These are phyloP conservation scores for Leucosticte australis DNA, from an alignment of 2,113 vertebrate genomes.

Conservation along the genomic window DNA sequence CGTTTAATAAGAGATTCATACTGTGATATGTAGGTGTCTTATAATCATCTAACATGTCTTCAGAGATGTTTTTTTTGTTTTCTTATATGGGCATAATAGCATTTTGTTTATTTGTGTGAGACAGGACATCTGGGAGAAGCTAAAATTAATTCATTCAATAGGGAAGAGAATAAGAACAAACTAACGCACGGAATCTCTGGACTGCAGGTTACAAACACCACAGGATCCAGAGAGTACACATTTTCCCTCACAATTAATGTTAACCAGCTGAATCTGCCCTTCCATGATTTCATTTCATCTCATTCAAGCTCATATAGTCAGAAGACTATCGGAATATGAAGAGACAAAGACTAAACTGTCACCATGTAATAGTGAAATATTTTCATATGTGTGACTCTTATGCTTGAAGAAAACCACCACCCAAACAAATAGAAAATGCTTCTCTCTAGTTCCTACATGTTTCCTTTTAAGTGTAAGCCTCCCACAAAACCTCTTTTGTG, in stretches of 20 bases:
- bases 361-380: background rate
- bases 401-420: background rate
- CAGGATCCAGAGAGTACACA: background rate
- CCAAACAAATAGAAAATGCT: background rate
- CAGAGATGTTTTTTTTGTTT: background rate
- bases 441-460: background rate
- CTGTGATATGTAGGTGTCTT: background rate
- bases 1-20: background rate
- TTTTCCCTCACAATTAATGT: background rate
- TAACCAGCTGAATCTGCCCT: background rate
- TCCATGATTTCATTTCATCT: background rate
- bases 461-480: background rate
- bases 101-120: background rate
- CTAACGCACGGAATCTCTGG: background rate
- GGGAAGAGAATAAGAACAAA: background rate
- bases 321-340: background rate
- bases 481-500: background rate
- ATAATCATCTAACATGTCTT: background rate
- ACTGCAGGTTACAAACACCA: background rate
- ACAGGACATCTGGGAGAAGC: background rate
- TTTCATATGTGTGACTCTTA: background rate
- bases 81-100: background rate
- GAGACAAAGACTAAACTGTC: background rate
- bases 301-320: background rate
- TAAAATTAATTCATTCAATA: background rate